A percentile compares a stretch with the other conserved stretches of the same genome.
Conservation (phyloP, 2,113 vertebrate genomes). For the Ailurus styani region DNA sequence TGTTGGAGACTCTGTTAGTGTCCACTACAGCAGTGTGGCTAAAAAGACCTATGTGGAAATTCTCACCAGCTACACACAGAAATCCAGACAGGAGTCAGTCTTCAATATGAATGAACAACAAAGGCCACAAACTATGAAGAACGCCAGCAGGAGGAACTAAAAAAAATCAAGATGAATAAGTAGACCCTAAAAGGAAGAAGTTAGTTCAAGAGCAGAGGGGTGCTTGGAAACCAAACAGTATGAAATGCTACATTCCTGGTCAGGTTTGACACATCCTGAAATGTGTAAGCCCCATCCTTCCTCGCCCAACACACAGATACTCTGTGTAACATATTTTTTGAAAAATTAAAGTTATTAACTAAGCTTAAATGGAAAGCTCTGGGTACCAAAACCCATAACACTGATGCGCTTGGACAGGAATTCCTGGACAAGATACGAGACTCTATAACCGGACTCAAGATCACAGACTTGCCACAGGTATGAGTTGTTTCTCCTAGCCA, state of each 20-base stretch:
- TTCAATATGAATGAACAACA: neutral
- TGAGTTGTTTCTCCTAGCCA: neutral
- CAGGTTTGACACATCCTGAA: neutral
- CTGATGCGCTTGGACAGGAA: neutral
- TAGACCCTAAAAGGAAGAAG: neutral
- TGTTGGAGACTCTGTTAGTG: neutral
- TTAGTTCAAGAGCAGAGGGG: neutral
- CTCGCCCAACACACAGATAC: neutral
- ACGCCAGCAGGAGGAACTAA: neutral
- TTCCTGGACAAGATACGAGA: neutral
- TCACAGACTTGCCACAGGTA: neutral
- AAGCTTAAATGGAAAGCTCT: neutral
- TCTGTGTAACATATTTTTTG: neutral
- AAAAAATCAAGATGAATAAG: neutral
- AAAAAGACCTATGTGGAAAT: neutral
- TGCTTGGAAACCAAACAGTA: neutral
- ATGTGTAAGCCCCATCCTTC: neutral
- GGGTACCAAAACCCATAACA: neutral
- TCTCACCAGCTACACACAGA: neutral
- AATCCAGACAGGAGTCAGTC: neutral
- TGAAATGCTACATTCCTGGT: neutral
- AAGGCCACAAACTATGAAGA: neutral
- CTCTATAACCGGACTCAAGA: neutral
- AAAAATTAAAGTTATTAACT: neutral
- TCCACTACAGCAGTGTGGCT: rapidly evolving